Evolutionary conservation across 2,113 vertebrate genomes (phyloP), one percentile per base, ranked within the genome.

Genomic region (Myiozetetes cayanensis): DNA sequence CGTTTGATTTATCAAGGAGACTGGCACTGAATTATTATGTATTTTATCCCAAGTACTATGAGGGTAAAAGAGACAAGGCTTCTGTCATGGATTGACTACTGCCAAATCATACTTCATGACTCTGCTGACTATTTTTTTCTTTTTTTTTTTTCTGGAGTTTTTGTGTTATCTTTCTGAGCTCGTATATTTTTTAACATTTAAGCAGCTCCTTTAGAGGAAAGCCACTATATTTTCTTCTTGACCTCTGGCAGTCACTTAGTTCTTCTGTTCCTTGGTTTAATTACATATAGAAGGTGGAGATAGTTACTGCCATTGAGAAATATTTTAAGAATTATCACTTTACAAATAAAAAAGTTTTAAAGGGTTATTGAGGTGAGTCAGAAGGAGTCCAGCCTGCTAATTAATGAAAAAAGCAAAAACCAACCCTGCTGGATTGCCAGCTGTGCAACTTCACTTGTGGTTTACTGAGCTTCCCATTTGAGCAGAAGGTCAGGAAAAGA

Each of bases 31-130:
- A 86, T 95, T 85, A 76, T 93, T 95, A 94, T 85, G 61, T 96
- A 87, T 98, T 97, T 96, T 97, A 97, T 95, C 55, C 8, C 58
- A 95, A 96, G 80, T 83, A 74, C 70, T 85, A 90, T 62, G 75
- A 94, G 75, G 56, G 67, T 90, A 87, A 93, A 95, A 96, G 44
- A 91, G 85, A 91, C 90, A 96, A 96, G 53, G 84, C 93, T 96
- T 95, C 94, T 95, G 76, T 96, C 71, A 81, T 24, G 87, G 58
- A 87, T 62, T 90, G 83, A 96, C 66, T 93, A 77, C 81, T 14
- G 14, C 86, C 76, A 96, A 97, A 96, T 97, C 87, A 77, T 94
- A 95, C 96, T 97, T 98, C 80, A 96, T 96, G 72, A 95, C 12
- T 65, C 71, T 86, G 37, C 15, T 24, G 28, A 31, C 58, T 96